phyloP scores from a whole-genome alignment of 1,140 invertebrate genomes.

The Drosophila burlai region DNA sequence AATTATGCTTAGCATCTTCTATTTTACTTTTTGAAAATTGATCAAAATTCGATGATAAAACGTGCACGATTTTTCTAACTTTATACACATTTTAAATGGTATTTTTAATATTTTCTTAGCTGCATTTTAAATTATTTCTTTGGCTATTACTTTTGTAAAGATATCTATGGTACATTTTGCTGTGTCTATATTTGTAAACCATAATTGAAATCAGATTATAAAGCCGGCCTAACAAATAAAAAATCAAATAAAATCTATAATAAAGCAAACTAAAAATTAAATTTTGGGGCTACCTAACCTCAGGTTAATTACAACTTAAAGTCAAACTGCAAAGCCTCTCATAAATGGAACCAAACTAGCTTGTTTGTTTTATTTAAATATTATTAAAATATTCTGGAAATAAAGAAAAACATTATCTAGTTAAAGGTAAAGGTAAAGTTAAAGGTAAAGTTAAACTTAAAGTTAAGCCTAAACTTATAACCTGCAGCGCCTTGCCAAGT shows the following conservation, averaged over 20 bases:
- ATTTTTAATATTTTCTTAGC: neutral
- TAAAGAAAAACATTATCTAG: no score
- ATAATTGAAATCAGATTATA: neutral
- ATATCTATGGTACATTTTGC: neutral
- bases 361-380: no score
- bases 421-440: no score
- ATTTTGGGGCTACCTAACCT: neutral
- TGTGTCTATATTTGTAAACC: neutral
- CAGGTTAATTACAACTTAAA: neutral
- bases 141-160: neutral
- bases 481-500: conserved; percentile 14
- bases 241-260: neutral
- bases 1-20: neutral
- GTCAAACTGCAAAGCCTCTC: neutral
- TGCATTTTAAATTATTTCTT: neutral
- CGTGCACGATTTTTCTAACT: neutral
- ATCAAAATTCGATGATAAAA: rapidly evolving
- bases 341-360: neutral
- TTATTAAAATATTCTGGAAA: no score
- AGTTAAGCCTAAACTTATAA: neutral
- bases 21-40: neutral
- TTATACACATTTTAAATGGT: no score
- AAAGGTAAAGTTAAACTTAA: neutral
- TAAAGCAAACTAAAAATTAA: neutral
- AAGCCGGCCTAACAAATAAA: no score